Evolutionary conservation across 2,113 vertebrate species (phyloP).

Genomic region (Oxyura jamaicensis): DNA sequence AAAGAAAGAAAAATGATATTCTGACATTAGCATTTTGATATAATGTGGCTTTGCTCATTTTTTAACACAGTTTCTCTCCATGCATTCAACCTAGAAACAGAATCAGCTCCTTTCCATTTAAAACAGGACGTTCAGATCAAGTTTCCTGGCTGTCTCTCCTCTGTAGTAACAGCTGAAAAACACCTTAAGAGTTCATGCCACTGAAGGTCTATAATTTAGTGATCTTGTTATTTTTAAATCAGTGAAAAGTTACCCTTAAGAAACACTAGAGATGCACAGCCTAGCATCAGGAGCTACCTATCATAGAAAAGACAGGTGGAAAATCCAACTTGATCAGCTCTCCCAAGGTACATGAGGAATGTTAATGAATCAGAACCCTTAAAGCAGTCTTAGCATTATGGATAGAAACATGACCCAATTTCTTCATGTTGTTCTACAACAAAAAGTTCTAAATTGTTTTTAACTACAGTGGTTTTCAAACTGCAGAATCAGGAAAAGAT

Average conservation of each 20-base stretch:
- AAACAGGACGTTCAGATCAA: background rate
- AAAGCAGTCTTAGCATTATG: background rate
- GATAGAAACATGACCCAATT: background rate
- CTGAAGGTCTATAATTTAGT: background rate
- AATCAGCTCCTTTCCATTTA: background rate
- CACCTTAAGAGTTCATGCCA: background rate
- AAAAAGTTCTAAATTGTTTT: background rate
- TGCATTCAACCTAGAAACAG: background rate
- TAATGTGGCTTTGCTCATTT: background rate
- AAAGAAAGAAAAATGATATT: background rate
- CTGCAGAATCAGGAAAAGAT: background rate
- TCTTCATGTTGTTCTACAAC: background rate
- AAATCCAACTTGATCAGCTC: background rate
- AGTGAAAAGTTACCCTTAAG: background rate
- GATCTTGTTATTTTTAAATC: background rate
- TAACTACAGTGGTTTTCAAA: background rate
- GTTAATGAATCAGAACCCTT: fast-evolving
- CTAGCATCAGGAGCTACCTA: background rate
- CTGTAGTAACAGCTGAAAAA: background rate
- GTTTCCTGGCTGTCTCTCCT: background rate
- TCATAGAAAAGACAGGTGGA: background rate
- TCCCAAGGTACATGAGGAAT: background rate
- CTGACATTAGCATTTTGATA: background rate
- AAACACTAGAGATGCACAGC: background rate
- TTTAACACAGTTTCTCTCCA: background rate